A percentile compares a stretch with the other conserved stretches of the same genome.
These are phyloP conservation scores for Seira ritae DNA, from an alignment of 2,888 invertebrate genomes.

Conservation along the genomic window DNA sequence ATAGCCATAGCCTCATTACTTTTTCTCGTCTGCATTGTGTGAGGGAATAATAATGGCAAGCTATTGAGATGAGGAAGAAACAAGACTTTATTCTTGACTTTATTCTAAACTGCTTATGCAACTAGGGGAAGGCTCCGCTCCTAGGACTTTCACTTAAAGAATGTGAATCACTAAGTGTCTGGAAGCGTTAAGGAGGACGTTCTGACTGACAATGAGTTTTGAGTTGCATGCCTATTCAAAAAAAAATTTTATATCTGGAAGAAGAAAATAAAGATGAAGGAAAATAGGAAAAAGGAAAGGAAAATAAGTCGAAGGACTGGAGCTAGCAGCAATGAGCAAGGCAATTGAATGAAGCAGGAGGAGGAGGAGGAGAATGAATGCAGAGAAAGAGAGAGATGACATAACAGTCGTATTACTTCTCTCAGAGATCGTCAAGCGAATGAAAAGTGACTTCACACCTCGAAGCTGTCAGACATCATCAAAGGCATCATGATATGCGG, in stretches of 20 bases:
- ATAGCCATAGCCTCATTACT: not conserved
- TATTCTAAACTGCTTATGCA: not conserved
- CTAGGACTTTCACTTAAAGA: not conserved
- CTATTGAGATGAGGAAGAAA: not conserved
- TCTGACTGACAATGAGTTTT: slow-evolving; percentile 15
- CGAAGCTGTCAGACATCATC: slow-evolving; percentile 62
- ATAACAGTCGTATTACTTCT: too few species aligned
- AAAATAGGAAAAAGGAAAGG: slow-evolving; percentile 30
- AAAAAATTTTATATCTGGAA: not conserved
- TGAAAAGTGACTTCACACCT: slow-evolving; percentile 57
- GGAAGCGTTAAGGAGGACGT: not conserved
- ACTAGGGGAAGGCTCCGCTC: not conserved
- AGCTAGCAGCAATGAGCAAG: slow-evolving; percentile 4
- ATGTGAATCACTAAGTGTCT: slow-evolving; percentile 6
- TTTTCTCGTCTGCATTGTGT: not conserved
- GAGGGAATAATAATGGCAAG: not conserved
- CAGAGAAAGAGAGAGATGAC: not conserved
- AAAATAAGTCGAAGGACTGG: slow-evolving; percentile 22
- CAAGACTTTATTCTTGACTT: not conserved
- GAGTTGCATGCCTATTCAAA: slow-evolving; percentile 23
- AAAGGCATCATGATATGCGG: slow-evolving; percentile 48
- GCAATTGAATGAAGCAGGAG: slow-evolving; percentile 24
- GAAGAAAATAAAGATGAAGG: not conserved
- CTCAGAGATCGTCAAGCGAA: slow-evolving; percentile 45
- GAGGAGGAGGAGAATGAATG: too few species aligned